Conservation (phyloP, 2,797 vertebrate genomes). For the Hoplostethus mediterraneus region DNA sequence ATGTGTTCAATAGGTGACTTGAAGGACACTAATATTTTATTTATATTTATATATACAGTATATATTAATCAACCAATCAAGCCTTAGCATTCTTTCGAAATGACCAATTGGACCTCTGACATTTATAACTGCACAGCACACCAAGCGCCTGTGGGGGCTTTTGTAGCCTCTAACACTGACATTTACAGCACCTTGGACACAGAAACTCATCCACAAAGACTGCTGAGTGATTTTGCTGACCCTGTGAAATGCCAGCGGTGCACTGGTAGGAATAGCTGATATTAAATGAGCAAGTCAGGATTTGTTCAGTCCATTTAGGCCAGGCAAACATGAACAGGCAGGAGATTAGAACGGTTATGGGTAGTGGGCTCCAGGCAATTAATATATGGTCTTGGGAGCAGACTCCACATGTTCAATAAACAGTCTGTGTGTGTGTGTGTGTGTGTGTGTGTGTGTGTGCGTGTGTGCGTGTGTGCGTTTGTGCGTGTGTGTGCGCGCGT, state of each 20-base stretch:
- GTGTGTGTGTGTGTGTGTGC: slow-evolving; percentile 8
- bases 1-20: neutral
- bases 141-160: slow-evolving; percentile 40
- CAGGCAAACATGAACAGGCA: neutral
- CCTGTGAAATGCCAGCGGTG: slow-evolving; percentile 50
- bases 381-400: neutral
- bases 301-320: slow-evolving; percentile 31
- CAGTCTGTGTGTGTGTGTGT: slow-evolving; percentile 1
- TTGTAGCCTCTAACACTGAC: slow-evolving; percentile 71
- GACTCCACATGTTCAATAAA: neutral
- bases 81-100: neutral
- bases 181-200: slow-evolving; percentile 66
- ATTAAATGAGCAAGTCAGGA: slow-evolving; percentile 24
- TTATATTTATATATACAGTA: too few species aligned
- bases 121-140: slow-evolving; percentile 56
- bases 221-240: slow-evolving; percentile 16
- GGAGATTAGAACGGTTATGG: slow-evolving; percentile 2
- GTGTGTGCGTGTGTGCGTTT: neutral
- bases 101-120: slow-evolving; percentile 43
- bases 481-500: neutral
- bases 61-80: slow-evolving; percentile 28
- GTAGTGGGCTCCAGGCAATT: slow-evolving; percentile 21
- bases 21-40: too few species aligned
- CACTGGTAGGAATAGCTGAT: slow-evolving; percentile 13
- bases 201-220: slow-evolving; percentile 36